phyloP scores from a whole-genome alignment of 2,113 vertebrate species.

The Danionella cerebrum region DNA sequence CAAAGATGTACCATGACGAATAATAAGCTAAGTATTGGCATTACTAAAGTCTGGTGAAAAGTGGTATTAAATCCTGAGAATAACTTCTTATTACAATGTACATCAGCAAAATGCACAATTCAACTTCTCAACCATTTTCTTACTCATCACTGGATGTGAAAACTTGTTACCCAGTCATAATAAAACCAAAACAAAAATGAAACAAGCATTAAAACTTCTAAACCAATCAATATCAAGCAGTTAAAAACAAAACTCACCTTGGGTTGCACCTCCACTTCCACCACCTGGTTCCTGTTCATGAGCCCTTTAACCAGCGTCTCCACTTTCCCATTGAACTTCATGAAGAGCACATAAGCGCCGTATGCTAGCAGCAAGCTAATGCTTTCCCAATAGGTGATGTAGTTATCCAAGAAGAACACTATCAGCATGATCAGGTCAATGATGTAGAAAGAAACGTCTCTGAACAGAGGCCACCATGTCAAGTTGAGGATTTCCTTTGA shows the following conservation, averaged over 20 bases:
- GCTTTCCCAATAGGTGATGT: constrained; percentile 91
- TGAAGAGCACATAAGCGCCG: constrained; percentile 86
- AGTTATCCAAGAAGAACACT: constrained; percentile 94
- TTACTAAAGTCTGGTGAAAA: no score
- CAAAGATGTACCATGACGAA: no score
- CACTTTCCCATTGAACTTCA: constrained; percentile 90
- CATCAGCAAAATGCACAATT: no score
- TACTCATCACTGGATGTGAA: no score
- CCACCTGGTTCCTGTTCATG: constrained; percentile 86
- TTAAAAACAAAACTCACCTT: constrained; percentile 72
- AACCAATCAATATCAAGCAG: constrained; percentile 2
- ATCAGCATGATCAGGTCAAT: constrained; percentile 93
- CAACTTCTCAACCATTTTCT: no score
- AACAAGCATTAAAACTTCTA: no score
- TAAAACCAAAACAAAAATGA: no score
- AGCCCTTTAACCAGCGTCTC: constrained; percentile 79
- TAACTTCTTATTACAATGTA: no score
- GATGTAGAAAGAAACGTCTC: constrained; percentile 96
- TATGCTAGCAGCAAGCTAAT: constrained; percentile 76
- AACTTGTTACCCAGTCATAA: no score
- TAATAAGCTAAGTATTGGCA: no score
- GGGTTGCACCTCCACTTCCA: constrained; percentile 85
- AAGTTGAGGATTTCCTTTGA: constrained; percentile 93
- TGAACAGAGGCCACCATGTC: constrained; percentile 97
- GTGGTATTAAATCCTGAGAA: no score